Conservation (phyloP, 2,113 vertebrate genomes). For the Calyptommatus sinebrachiatus region DNA sequence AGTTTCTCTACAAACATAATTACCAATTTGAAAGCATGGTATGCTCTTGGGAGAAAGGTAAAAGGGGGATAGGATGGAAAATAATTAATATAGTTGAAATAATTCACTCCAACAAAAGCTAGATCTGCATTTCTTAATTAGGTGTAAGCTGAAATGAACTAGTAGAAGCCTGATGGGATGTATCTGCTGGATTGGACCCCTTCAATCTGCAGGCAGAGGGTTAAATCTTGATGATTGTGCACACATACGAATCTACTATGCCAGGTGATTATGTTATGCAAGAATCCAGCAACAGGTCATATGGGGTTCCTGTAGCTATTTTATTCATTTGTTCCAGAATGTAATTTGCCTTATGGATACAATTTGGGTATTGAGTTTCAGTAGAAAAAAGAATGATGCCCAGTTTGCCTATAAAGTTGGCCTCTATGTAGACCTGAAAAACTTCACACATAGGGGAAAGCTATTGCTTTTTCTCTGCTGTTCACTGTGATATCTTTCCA, state of each 20-base stretch:
- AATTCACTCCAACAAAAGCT: neutral
- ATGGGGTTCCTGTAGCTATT: neutral
- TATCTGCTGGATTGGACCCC: neutral
- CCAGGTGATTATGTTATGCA: neutral
- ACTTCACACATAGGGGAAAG: neutral
- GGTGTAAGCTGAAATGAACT: neutral
- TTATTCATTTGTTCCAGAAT: neutral
- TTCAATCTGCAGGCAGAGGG: neutral
- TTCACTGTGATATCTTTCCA: neutral
- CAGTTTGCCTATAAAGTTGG: neutral
- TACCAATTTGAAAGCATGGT: constrained; percentile 38
- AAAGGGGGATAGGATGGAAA: neutral
- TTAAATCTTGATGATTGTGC: neutral
- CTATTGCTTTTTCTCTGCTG: too few relatives aligned
- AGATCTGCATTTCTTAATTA: neutral
- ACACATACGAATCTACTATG: neutral
- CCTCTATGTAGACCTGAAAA: neutral
- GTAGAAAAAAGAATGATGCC: neutral
- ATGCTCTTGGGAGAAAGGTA: constrained; percentile 40
- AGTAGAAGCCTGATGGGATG: neutral
- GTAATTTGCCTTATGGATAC: neutral
- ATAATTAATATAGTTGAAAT: constrained; percentile 9
- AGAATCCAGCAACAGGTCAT: neutral
- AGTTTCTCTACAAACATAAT: constrained; percentile 37
- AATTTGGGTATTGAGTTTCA: neutral